phyloP scores from a whole-genome alignment of 2,888 invertebrate genomes.

The Drosophila bunnanda region DNA sequence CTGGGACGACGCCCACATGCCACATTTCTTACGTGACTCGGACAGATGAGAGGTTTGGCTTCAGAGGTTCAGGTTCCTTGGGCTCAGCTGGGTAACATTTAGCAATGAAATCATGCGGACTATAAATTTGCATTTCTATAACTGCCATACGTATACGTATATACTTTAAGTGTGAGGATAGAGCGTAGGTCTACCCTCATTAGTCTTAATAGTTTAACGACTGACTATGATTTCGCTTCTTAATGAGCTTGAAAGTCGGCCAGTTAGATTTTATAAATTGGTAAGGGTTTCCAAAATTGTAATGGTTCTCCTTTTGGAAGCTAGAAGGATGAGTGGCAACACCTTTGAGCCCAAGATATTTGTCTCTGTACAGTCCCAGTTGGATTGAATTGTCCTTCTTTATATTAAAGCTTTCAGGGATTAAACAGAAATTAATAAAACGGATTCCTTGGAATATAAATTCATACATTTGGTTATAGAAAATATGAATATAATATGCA shows the following conservation, averaged over 20 bases:
- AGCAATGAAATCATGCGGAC: constrained; percentile 55
- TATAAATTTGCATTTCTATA: constrained; percentile 61
- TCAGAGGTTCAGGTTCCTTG: constrained; percentile 25
- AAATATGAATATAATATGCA: background rate
- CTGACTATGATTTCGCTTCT: constrained; percentile 47
- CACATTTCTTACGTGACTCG: constrained; percentile 50
- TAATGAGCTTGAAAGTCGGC: constrained; percentile 63
- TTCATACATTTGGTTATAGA: too few relatives aligned
- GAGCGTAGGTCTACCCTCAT: constrained; percentile 62
- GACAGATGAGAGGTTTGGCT: constrained; percentile 41
- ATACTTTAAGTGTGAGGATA: background rate
- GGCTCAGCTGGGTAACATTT: constrained; percentile 45
- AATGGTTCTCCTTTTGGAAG: background rate
- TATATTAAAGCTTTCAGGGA: background rate
- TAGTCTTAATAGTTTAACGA: constrained; percentile 76
- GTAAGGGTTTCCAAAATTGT: constrained; percentile 17
- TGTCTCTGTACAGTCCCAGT: constrained; percentile 53
- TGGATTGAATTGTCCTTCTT: constrained; percentile 37
- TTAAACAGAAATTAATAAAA: background rate
- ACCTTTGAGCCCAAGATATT: constrained; percentile 71
- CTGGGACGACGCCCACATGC: constrained; percentile 62
- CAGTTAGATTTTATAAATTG: constrained; percentile 72
- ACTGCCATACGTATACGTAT: too few relatives aligned
- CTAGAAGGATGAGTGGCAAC: constrained; percentile 22
- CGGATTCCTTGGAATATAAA: background rate